Evolutionary conservation across 2,113 vertebrate species (phyloP).

Genomic region (Galemys pyrenaicus): DNA sequence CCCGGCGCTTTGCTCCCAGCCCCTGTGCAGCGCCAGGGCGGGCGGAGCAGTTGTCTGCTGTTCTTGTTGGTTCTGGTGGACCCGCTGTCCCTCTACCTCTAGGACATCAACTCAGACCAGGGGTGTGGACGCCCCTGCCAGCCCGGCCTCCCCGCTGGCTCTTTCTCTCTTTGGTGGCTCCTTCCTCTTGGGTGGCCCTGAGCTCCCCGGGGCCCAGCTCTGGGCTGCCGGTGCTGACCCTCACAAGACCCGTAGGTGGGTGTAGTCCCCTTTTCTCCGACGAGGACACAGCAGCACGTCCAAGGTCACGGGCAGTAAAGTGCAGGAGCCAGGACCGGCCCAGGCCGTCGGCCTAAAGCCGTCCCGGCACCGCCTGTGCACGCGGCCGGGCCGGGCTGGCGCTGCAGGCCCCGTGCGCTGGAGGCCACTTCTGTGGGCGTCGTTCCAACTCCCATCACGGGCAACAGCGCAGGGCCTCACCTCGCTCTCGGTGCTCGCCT

Average conservation of each 20-base stretch:
- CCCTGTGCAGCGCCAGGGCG: rapidly evolving
- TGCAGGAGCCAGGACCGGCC: background rate
- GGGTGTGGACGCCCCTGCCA: background rate
- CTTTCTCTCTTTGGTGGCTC: background rate
- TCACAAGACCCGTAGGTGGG: background rate
- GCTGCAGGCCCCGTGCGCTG: too few species aligned
- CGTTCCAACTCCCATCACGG: too few species aligned
- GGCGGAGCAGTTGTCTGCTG: rapidly evolving
- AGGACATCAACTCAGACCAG: background rate
- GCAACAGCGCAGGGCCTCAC: too few species aligned
- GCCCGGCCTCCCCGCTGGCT: too few species aligned
- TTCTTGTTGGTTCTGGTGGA: background rate
- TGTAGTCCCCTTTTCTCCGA: background rate
- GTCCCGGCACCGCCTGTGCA: rapidly evolving
- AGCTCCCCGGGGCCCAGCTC: background rate
- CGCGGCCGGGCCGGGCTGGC: background rate
- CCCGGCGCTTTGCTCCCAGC: background rate
- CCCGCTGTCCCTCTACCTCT: background rate
- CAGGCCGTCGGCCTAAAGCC: background rate
- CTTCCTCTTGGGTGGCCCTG: too few species aligned
- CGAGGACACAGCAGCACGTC: background rate
- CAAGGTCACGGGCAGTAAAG: background rate
- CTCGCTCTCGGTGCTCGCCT: too few species aligned
- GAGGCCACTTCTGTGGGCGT: background rate
- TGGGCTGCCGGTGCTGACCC: background rate